These are phyloP conservation scores for Platorchestia sp. DNA, from an alignment of 1,140 invertebrate genomes.

Conservation along the genomic window DNA sequence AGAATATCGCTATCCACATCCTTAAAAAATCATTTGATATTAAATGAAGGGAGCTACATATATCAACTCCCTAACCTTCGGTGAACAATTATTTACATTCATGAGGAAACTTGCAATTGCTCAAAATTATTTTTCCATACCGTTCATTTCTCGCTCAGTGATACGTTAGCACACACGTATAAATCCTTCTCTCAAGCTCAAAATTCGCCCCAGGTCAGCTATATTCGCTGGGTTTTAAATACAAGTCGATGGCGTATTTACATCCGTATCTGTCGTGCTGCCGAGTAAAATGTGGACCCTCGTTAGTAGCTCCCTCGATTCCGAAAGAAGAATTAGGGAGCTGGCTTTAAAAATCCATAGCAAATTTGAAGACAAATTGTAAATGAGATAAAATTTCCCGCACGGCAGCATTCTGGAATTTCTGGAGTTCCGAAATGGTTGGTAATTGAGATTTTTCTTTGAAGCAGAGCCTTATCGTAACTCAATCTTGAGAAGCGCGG, in stretches of 20 bases:
- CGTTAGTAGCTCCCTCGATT: neutral
- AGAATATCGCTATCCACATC: too few species aligned
- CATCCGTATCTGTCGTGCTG: neutral
- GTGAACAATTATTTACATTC: too few species aligned
- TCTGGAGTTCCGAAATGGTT: neutral
- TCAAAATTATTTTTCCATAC: too few species aligned
- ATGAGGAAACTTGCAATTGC: too few species aligned
- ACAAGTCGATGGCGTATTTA: neutral
- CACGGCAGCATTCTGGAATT: neutral
- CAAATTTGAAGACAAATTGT: neutral
- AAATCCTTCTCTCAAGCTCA: too few species aligned
- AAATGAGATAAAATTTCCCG: neutral
- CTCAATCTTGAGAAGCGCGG: neutral
- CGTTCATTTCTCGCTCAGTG: too few species aligned
- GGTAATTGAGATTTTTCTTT: neutral
- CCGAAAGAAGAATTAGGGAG: neutral
- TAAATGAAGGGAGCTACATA: too few species aligned
- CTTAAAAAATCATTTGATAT: too few species aligned
- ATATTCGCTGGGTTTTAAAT: too few species aligned
- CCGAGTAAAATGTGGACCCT: neutral
- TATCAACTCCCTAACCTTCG: too few species aligned
- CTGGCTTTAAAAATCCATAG: neutral
- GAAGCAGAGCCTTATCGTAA: neutral
- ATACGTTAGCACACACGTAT: too few species aligned
- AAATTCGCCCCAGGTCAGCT: too few species aligned